Percentiles rank a stretch among this genome's conserved stretches.
phyloP scores from a whole-genome alignment of 2,113 vertebrate species.

The Chaetodon auriga region DNA sequence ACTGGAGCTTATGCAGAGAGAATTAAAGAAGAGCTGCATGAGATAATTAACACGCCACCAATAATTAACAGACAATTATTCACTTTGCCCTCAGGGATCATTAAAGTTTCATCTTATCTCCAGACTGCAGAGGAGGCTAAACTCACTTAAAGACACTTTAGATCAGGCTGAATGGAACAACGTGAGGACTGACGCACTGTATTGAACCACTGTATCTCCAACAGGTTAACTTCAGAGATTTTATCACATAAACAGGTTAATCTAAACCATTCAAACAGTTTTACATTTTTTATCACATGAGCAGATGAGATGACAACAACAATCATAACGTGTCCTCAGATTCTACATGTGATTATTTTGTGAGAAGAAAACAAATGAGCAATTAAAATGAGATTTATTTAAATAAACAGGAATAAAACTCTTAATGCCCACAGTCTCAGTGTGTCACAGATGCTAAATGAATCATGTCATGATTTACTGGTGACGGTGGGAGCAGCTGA shows the following conservation, averaged over 20 bases:
- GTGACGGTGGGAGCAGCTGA: no score
- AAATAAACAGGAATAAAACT: no score
- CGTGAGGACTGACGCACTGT: background rate
- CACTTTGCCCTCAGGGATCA: constrained; percentile 51
- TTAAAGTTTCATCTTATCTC: constrained; percentile 53
- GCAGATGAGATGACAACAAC: background rate
- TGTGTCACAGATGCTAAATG: no score
- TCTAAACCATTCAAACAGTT: no score
- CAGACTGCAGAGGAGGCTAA: constrained; percentile 21
- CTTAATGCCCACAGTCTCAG: no score
- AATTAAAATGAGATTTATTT: no score
- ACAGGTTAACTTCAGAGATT: background rate
- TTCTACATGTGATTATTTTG: no score
- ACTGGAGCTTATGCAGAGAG: constrained; percentile 20
- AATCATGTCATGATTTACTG: no score
- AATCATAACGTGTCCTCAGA: background rate
- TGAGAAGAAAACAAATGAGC: no score
- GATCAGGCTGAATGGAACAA: constrained; percentile 13
- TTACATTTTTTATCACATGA: background rate
- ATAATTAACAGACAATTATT: constrained; percentile 61
- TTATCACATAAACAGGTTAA: no score
- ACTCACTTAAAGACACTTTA: constrained; percentile 21
- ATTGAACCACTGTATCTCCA: background rate
- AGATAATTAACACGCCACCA: constrained; percentile 31
- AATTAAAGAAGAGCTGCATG: constrained; percentile 20